These are phyloP conservation scores for Peromyscus californicus DNA, from an alignment of 2,113 vertebrate genomes.

Conservation along the genomic window DNA sequence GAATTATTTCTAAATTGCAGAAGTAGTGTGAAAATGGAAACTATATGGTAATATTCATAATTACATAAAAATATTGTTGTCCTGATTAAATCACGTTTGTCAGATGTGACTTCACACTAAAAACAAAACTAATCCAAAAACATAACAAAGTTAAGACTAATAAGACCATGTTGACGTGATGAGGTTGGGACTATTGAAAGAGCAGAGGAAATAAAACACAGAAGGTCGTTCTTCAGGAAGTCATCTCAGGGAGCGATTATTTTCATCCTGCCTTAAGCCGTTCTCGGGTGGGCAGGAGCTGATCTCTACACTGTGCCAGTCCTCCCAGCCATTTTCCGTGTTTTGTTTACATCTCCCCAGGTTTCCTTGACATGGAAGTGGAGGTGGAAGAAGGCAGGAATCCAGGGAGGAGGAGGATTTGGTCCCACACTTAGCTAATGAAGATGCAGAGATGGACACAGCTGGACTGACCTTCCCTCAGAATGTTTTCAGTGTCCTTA, in stretches of 20 bases:
- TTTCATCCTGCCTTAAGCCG: not conserved
- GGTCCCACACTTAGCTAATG: not conserved
- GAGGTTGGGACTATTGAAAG: not conserved
- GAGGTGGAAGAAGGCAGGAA: not conserved
- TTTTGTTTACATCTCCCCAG: not conserved
- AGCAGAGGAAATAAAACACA: not conserved
- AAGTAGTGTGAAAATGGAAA: slow-evolving; percentile 41
- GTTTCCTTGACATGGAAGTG: not conserved
- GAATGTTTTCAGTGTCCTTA: not conserved
- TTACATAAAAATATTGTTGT: not conserved
- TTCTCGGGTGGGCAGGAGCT: not conserved
- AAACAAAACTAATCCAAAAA: not conserved
- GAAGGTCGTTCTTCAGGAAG: not conserved
- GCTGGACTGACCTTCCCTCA: not conserved
- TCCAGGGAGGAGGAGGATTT: not conserved
- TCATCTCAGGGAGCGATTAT: not conserved
- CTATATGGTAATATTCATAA: not conserved
- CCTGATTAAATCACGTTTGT: slow-evolving; percentile 47
- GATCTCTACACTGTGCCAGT: not conserved
- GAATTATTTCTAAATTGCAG: slow-evolving; percentile 61
- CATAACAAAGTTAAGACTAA: not conserved
- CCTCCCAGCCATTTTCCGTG: not conserved
- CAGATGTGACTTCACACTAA: slow-evolving; percentile 45
- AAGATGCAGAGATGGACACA: not conserved
- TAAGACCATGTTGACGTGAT: not conserved